Evolutionary conservation across 1,140 invertebrate genomes (phyloP), one percentile per base, ranked within the genome.

Genomic region (Aphidius ervi): DNA sequence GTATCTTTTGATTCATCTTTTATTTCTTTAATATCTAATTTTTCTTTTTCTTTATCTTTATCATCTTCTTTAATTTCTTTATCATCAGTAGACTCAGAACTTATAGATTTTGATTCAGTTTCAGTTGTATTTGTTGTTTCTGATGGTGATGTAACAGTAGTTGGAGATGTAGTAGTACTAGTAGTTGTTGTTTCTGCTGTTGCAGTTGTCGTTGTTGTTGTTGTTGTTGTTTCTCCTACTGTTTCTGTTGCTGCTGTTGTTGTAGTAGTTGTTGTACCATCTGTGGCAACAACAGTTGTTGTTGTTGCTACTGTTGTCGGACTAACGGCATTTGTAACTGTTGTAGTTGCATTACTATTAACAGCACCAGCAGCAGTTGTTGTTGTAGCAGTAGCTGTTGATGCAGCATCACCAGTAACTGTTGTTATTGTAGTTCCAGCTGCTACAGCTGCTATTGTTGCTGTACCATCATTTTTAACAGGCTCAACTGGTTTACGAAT

Each of bases 401-500:
- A 70, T 20, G 46, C 50, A 8, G 68, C 68, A 1, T 71, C 71
- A 16, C 31, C 46, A 9, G 68, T 70, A 3, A 62, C 69, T 1
- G 68, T 63, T 7, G 71, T 68, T 16, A 64, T 57, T 41, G 64
- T 59, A 5, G 64, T 58, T 39, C 67, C 66, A 39, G 64, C 54
- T 16, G 76, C 68, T 10, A 73, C 74, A 9, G 79, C 74, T 48
- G 79, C 69, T 65, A 78, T 68, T 39, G 68, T 71, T 23, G 71
- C 71, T 55, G 72, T 62, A 3, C 66, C 67, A 39, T 77, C 69
- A 37, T 68, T 41, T 61, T 86, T 84, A 37, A 81, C 69, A 1
- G 87, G 87, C 64, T 90, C 88, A 1, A 88, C 85, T 0, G 89
- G 88, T 68, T 92, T 92, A 5, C 89, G 85, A 23, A 95, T 89